Evolutionary conservation across 2,888 invertebrate species (phyloP).

Genomic region (Hemithea aestivaria): DNA sequence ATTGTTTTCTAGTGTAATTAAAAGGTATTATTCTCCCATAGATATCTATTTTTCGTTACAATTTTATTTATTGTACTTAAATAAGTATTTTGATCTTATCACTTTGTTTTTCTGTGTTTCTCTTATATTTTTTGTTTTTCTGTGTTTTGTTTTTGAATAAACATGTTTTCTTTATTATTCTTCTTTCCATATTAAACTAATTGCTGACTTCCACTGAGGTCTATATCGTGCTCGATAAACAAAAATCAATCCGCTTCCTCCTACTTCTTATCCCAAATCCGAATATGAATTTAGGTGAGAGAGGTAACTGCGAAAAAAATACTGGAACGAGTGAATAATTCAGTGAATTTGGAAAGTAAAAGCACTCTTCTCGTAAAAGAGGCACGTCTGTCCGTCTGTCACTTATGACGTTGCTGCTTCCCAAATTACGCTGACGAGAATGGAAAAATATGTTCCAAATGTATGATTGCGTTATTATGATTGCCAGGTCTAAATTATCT

Average conservation of each 20-base stretch:
- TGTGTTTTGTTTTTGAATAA: too few species aligned
- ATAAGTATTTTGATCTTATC: too few species aligned
- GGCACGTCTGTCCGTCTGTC: slow-evolving; percentile 60
- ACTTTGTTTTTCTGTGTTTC: too few species aligned
- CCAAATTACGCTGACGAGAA: slow-evolving; percentile 35
- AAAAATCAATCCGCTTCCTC: slow-evolving; percentile 12
- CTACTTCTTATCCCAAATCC: slow-evolving; percentile 18
- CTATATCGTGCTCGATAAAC: too few species aligned
- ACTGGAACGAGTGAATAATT: slow-evolving; percentile 53
- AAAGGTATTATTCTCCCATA: too few species aligned
- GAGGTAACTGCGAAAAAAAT: slow-evolving; percentile 40
- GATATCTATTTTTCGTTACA: too few species aligned
- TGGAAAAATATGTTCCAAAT: slow-evolving; percentile 19
- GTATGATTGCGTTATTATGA: slow-evolving; percentile 2
- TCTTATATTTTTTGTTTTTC: too few species aligned
- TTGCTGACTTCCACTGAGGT: too few species aligned
- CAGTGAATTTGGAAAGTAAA: slow-evolving; percentile 60
- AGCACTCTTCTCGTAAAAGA: slow-evolving; percentile 44
- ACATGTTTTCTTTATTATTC: too few species aligned
- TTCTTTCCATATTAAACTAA: too few species aligned
- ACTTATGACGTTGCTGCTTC: slow-evolving; percentile 54
- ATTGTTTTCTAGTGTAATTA: too few species aligned
- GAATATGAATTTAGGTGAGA: slow-evolving; percentile 41
- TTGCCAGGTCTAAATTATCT: not conserved
- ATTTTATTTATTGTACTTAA: too few species aligned